Percentiles rank a stretch among this genome's conserved stretches.
phyloP scores from a whole-genome alignment of 2,888 invertebrate species.

The Chrysopilus asiliformis region DNA sequence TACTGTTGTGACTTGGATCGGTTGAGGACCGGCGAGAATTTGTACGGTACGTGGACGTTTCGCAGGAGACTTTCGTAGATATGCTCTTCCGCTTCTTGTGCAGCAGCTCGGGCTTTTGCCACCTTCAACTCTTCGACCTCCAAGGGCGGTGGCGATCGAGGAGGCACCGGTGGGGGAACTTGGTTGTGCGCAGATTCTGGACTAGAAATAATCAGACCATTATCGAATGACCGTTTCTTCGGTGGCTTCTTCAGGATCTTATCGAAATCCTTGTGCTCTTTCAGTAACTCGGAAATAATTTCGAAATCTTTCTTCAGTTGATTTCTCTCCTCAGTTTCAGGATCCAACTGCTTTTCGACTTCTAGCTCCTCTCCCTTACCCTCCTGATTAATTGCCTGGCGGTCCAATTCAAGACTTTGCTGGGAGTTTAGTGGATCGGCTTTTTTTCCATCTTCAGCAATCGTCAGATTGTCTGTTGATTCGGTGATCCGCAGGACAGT shows the following conservation, averaged over 20 bases:
- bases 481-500: constrained; percentile 48
- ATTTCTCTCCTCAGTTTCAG: constrained; percentile 5
- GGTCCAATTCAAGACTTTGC: too few species aligned
- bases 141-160: constrained; percentile 31
- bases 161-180: constrained; percentile 27
- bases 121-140: constrained; percentile 18
- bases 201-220: constrained; percentile 15
- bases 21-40: constrained; percentile 32
- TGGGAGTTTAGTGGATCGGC: not conserved
- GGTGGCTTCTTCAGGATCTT: constrained; percentile 63
- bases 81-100: constrained; percentile 20
- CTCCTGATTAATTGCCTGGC: constrained; percentile 12
- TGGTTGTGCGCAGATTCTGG: constrained; percentile 11
- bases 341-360: constrained; percentile 14
- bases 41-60: constrained; percentile 37
- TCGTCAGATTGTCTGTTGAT: constrained; percentile 44
- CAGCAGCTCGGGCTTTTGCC: not conserved
- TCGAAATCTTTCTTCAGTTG: constrained; percentile 44
- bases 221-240: constrained; percentile 31
- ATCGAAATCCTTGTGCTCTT: constrained; percentile 73
- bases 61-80: constrained; percentile 33
- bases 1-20: constrained; percentile 29
- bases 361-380: constrained; percentile 13
- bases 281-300: constrained; percentile 64
- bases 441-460: not conserved